A percentile compares a stretch with the other conserved stretches of the same genome.
Evolutionary conservation across 2,113 vertebrate genomes (phyloP).

Genomic region (Carassius auratus): DNA sequence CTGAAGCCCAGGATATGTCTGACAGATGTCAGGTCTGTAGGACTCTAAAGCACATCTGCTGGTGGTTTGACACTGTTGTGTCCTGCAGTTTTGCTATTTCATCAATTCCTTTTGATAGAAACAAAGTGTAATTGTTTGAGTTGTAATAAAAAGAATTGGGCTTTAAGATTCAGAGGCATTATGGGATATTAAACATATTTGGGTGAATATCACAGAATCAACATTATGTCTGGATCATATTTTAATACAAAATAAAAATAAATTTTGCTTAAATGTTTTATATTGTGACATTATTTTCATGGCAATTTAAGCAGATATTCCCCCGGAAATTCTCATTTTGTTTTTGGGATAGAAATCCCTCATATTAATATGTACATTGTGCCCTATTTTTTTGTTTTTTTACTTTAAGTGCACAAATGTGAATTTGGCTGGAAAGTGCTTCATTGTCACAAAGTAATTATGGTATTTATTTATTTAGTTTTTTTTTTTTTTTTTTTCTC

Average conservation of each 20-base stretch:
- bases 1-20: not conserved
- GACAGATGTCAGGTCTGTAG: conserved; percentile 11
- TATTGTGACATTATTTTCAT: conserved; percentile 3
- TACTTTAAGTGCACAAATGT: too few relatives aligned
- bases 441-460: too few relatives aligned
- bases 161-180: not conserved
- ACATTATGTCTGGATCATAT: too few relatives aligned
- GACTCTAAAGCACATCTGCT: not conserved
- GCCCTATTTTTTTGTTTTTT: too few relatives aligned
- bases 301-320: not conserved
- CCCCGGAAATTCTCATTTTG: too few relatives aligned
- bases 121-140: not conserved
- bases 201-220: too few relatives aligned
- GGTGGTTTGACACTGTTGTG: not conserved
- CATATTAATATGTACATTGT: too few relatives aligned
- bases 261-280: not conserved
- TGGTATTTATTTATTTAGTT: not conserved
- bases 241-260: not conserved
- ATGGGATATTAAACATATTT: too few relatives aligned
- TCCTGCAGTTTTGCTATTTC: not conserved
- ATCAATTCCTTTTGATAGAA: not conserved
- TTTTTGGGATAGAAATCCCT: too few relatives aligned
- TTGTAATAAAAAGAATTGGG: not conserved
- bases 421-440: too few relatives aligned
- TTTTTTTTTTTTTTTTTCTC: not conserved